These are phyloP conservation scores for Muricea muricata DNA, from an alignment of 92 coral and sea anemone species.

Conservation along the genomic window DNA sequence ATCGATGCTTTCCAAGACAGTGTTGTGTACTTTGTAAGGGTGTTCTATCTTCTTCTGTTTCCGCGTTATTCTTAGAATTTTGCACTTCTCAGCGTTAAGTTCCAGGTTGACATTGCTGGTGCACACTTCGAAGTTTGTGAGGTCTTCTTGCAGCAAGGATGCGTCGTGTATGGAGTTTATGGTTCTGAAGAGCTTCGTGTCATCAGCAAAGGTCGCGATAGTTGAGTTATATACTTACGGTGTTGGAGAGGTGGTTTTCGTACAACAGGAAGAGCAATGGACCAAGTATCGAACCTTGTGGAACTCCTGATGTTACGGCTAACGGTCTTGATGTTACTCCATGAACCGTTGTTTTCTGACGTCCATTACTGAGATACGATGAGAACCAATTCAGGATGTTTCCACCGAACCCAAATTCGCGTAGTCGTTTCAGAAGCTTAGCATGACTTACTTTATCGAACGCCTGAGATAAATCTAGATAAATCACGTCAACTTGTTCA, in stretches of 20 bases:
- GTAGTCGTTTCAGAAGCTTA: slow-evolving; percentile 29
- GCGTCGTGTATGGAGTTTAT: slow-evolving; percentile 51
- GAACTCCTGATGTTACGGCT: slow-evolving; percentile 64
- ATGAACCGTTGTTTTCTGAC: slow-evolving; percentile 53
- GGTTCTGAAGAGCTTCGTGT: slow-evolving; percentile 50
- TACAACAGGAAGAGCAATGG: slow-evolving; percentile 56
- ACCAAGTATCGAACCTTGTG: slow-evolving; percentile 64
- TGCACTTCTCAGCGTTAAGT: background rate
- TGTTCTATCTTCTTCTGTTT: background rate
- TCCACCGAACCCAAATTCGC: slow-evolving; percentile 44
- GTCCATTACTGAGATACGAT: slow-evolving; percentile 53
- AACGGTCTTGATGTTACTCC: slow-evolving; percentile 49
- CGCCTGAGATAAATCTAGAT: slow-evolving; percentile 24
- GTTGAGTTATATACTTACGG: slow-evolving; percentile 48
- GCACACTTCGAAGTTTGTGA: slow-evolving; percentile 30
- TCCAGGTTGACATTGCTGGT: background rate
- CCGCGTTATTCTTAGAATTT: background rate
- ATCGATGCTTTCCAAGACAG: background rate
- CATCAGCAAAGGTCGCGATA: slow-evolving; percentile 60
- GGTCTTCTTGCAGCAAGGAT: slow-evolving; percentile 43
- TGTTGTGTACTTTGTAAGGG: background rate
- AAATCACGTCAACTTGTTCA: background rate
- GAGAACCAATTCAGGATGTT: slow-evolving; percentile 52
- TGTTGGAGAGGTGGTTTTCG: slow-evolving; percentile 54
- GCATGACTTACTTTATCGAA: slow-evolving; percentile 59